Base-by-base conservation (phyloP, 2,888 invertebrate genomes). In the Tetragonula carbonaria region DNA sequence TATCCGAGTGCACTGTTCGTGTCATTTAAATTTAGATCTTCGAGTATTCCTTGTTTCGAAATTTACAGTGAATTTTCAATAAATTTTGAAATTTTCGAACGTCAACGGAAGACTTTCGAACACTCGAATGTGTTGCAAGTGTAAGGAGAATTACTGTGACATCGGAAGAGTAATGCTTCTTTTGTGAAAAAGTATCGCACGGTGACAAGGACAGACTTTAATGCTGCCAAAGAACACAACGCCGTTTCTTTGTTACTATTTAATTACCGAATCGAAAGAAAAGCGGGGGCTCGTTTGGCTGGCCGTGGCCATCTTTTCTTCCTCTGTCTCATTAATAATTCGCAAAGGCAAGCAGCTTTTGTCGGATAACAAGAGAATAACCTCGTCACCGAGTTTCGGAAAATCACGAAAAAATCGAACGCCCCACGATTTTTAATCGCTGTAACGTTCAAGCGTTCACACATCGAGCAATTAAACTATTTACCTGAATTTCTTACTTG, bases 241-340 rank as follows among this genome's bases (percentile, higher is more conserved):
- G 18, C 23, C 65, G 57, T 76, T 57, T 82, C 73, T 73, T 76
- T 68, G 63, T 83, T 75, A 66, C 50, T 66, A 45, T 57, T 71
- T 74, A 78, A 84, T 77, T 77, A 77, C 65, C 50, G 33, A 51
- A 45, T 53, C 70, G 21, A 33, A 62, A 51, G 51, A 23, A 66
- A 71, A 50, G 63, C 66, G 6, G 8, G n/a, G 55, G 62, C 28
- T 65, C 70, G n/a, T 77, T 76, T 28, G 45, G 18, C 28, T 55
- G 38, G 28, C 38, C 18, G 21, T 21, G 33, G 62, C 55, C 66
- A 55, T 62, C 62, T 51, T 63, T 73, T 68, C 80, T 71, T 55
- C 16, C 59, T 14, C 38, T 33, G 65, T 38, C 71, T 75, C 62
- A 28, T 78, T 80, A 80, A 83, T 76, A 76, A 83, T 83, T 76